Conservation (phyloP, 92 coral and sea anemone genomes). For the Plumapathes pennacea region DNA sequence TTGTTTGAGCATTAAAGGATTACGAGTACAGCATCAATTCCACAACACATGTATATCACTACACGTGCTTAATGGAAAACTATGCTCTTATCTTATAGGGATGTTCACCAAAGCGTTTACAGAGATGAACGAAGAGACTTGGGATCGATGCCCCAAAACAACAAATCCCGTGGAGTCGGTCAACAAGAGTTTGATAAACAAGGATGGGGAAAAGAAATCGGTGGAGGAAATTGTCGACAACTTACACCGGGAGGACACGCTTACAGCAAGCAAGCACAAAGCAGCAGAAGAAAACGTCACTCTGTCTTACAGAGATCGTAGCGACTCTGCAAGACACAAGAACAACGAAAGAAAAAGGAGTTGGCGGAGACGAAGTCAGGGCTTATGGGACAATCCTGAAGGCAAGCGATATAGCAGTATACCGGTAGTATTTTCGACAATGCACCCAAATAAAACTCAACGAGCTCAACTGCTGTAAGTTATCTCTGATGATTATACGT, state of each 20-base stretch:
- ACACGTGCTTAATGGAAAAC: too few species aligned
- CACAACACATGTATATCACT: too few species aligned
- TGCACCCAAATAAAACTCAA: too few species aligned
- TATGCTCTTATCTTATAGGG: too few species aligned
- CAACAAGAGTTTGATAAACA: slow-evolving; percentile 8
- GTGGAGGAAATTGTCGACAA: background rate
- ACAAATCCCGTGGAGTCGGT: slow-evolving; percentile 3
- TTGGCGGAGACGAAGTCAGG: background rate
- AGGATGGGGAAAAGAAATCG: slow-evolving; percentile 13
- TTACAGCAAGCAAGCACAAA: slow-evolving; percentile 2
- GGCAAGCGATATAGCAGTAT: too few species aligned
- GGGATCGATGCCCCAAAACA: slow-evolving; percentile 1
- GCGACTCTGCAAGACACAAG: background rate
- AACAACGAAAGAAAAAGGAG: background rate
- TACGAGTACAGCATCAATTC: too few species aligned
- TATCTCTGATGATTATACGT: too few species aligned
- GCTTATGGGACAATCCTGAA: background rate
- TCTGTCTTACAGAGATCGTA: background rate
- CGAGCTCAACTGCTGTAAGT: too few species aligned
- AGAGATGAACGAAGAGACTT: too few species aligned
- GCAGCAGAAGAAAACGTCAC: slow-evolving; percentile 3
- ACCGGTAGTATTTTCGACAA: too few species aligned
- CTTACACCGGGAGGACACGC: slow-evolving; percentile 7
- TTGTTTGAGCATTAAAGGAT: too few species aligned
- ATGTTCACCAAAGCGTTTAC: too few species aligned